phyloP scores from a whole-genome alignment of 2,888 invertebrate species.

The Platynereis dumerilii region DNA sequence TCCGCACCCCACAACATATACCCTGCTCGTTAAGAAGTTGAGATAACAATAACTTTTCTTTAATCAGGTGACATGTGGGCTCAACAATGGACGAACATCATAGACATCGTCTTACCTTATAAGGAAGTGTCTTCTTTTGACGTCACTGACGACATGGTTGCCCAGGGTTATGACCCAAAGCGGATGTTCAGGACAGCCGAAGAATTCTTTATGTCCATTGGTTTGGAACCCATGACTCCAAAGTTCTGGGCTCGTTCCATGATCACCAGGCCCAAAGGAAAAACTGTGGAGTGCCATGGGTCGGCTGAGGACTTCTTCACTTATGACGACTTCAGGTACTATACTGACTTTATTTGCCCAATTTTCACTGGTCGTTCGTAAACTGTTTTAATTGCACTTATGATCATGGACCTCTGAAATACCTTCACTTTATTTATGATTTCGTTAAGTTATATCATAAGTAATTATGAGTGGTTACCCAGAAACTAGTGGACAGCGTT shows the following conservation, averaged over 20 bases:
- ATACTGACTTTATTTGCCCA: too few species aligned
- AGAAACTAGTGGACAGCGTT: too few species aligned
- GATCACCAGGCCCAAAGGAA: slow-evolving; percentile 77
- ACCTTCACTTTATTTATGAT: too few species aligned
- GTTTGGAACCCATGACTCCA: slow-evolving; percentile 77
- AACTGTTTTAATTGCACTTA: background rate
- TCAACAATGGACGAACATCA: slow-evolving; percentile 58
- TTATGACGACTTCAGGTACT: slow-evolving; percentile 60
- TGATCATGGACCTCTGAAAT: too few species aligned
- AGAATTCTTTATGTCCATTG: slow-evolving; percentile 57
- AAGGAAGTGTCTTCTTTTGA: slow-evolving; percentile 73
- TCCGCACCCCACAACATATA: too few species aligned
- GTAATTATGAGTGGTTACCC: too few species aligned
- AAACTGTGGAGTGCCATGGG: slow-evolving; percentile 57
- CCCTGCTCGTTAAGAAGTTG: too few species aligned
- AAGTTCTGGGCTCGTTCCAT: slow-evolving; percentile 86
- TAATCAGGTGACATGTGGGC: slow-evolving; percentile 61
- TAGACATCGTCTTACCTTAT: slow-evolving; percentile 67
- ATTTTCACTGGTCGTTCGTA: too few species aligned
- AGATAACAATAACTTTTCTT: too few species aligned
- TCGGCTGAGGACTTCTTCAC: slow-evolving; percentile 69
- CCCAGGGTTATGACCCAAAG: slow-evolving; percentile 12
- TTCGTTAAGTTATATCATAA: too few species aligned
- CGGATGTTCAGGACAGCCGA: slow-evolving; percentile 44
- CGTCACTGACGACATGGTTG: slow-evolving; percentile 77